phyloP scores from a whole-genome alignment of 2,888 invertebrate genomes.

The Neoaliturus tenellus region DNA sequence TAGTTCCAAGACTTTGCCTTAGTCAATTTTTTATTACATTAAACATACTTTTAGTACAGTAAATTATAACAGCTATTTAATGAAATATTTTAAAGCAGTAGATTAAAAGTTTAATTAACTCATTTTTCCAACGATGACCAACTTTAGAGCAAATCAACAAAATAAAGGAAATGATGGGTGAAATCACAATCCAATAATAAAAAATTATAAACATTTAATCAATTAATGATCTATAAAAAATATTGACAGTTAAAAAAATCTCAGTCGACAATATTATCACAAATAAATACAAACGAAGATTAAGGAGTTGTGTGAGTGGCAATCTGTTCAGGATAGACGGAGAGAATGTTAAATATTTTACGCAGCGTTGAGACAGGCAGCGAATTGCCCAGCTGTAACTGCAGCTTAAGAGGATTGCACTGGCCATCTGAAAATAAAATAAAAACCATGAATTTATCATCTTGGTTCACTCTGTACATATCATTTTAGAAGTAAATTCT shows the following conservation, averaged over 20 bases:
- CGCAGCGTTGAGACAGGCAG: conserved; percentile 6
- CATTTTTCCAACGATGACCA: no score
- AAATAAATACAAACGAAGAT: neutral
- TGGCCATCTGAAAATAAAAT: conserved; percentile 7
- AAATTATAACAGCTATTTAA: no score
- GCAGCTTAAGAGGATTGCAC: neutral
- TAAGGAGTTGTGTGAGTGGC: neutral
- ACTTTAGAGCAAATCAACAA: no score
- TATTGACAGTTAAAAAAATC: neutral
- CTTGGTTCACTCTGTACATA: no score
- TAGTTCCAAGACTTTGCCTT: no score
- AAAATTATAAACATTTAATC: neutral
- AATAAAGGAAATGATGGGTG: no score
- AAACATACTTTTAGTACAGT: no score
- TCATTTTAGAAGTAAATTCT: neutral
- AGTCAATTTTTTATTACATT: no score
- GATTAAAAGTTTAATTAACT: no score
- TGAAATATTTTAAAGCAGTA: no score
- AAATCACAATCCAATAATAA: no score
- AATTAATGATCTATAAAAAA: neutral
- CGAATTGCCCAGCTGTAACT: neutral
- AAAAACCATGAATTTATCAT: no score
- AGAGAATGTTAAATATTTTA: neutral
- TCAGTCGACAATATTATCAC: neutral
- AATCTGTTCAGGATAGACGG: neutral